Percentiles rank a stretch among this genome's conserved stretches.
phyloP scores from a whole-genome alignment of 2,888 invertebrate species.

The Pyrocoelia pectoralis region DNA sequence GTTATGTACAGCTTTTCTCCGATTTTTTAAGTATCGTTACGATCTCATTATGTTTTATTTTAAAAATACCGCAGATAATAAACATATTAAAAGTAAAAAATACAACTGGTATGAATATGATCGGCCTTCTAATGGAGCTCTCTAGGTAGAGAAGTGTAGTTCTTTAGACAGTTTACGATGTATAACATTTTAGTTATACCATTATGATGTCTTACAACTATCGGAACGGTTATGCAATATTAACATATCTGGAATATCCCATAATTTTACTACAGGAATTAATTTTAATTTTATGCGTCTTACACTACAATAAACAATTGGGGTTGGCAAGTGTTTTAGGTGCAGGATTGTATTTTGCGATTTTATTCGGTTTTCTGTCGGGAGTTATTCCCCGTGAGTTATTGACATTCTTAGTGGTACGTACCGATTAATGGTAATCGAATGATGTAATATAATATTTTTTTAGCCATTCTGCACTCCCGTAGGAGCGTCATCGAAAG shows the following conservation, averaged over 20 bases:
- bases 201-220: constrained; percentile 84
- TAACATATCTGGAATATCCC: constrained; percentile 87
- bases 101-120: constrained; percentile 73
- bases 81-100: constrained; percentile 70
- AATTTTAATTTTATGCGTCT: constrained; percentile 73
- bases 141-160: constrained; percentile 64
- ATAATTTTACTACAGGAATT: constrained; percentile 80
- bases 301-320: constrained; percentile 71
- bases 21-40: constrained; percentile 76
- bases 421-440: no score
- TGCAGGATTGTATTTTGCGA: constrained; percentile 58
- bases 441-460: no score
- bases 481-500: constrained; percentile 83
- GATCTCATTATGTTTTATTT: constrained; percentile 76
- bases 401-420: constrained; percentile 71
- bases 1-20: constrained; percentile 50
- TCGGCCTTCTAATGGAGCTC: constrained; percentile 73
- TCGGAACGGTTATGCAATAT: constrained; percentile 73
- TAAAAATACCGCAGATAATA: constrained; percentile 85
- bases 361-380: constrained; percentile 60
- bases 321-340: constrained; percentile 57
- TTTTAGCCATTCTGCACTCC: constrained; percentile 77
- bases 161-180: not conserved
- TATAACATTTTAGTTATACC: constrained; percentile 72
- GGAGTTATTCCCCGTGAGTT: constrained; percentile 61